phyloP scores from a whole-genome alignment of 2,113 vertebrate genomes.

The Tragelaphus scriptus region DNA sequence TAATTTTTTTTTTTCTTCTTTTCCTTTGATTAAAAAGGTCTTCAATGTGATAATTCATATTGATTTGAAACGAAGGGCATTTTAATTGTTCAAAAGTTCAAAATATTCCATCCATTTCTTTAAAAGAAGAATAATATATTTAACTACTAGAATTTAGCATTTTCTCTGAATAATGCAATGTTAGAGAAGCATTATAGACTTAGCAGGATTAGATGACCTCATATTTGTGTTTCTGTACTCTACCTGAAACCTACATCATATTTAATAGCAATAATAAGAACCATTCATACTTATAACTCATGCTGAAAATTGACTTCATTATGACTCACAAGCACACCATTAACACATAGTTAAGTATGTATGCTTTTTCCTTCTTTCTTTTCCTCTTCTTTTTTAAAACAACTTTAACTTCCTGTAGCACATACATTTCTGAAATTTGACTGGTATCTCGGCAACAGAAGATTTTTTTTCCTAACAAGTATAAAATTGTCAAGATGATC shows the following conservation, averaged over 20 bases:
- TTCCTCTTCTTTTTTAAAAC: background rate
- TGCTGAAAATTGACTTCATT: background rate
- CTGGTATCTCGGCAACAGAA: background rate
- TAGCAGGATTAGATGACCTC: background rate
- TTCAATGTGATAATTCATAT: background rate
- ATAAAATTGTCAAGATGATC: conserved; percentile 22
- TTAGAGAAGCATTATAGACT: conserved; percentile 33
- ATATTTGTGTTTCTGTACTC: background rate
- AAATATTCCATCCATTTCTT: background rate
- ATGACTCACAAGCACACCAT: conserved; percentile 19
- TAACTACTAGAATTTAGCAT: background rate
- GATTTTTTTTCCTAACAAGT: background rate
- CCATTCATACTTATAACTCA: conserved; percentile 8
- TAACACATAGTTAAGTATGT: conserved; percentile 48
- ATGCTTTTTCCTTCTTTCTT: background rate
- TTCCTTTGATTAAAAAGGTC: background rate
- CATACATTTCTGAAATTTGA: conserved; percentile 33
- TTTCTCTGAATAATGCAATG: conserved; percentile 33
- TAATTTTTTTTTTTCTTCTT: conserved; percentile 28
- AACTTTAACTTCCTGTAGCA: conserved; percentile 27
- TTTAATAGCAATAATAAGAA: conserved; percentile 9
- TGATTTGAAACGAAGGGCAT: conserved; percentile 26
- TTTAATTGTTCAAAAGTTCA: conserved; percentile 11
- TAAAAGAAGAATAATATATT: background rate
- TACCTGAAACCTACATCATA: conserved; percentile 19